Percentiles rank a stretch among this genome's conserved stretches.
These are phyloP conservation scores for Cerceris rybyensis DNA, from an alignment of 2,888 invertebrate genomes.

Conservation along the genomic window DNA sequence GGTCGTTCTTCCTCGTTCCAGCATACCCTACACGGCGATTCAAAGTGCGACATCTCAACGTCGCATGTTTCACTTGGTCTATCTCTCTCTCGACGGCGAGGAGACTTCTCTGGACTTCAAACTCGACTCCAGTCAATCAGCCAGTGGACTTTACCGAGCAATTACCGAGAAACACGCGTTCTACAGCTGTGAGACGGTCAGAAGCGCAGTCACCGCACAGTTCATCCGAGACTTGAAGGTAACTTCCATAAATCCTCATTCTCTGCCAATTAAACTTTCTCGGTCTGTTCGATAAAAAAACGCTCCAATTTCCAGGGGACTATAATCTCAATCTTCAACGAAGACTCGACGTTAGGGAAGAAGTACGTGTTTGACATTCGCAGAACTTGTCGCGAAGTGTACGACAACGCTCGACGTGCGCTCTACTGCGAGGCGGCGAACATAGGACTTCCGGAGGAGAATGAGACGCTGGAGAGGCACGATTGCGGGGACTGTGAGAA, in stretches of 20 bases:
- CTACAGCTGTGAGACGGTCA: slow-evolving; percentile 95
- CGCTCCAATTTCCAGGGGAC: slow-evolving; percentile 85
- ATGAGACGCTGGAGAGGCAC: slow-evolving; percentile 74
- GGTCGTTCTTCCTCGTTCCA: slow-evolving; percentile 71
- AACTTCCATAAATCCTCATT: slow-evolving; percentile 26
- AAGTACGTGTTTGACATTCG: slow-evolving; percentile 96
- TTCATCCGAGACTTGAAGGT: slow-evolving; percentile 94
- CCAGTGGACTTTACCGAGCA: slow-evolving; percentile 91
- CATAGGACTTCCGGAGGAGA: slow-evolving; percentile 76
- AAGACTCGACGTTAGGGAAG: slow-evolving; percentile 92
- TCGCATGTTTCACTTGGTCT: slow-evolving; percentile 89
- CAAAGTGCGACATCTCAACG: slow-evolving; percentile 90
- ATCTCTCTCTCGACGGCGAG: slow-evolving; percentile 87
- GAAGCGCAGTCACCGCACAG: slow-evolving; percentile 93
- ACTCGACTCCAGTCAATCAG: slow-evolving; percentile 90
- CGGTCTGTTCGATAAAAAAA: neutral
- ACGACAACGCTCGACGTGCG: slow-evolving; percentile 92
- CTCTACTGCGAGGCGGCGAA: slow-evolving; percentile 83
- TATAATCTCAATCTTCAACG: slow-evolving; percentile 95
- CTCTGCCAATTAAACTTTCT: no score
- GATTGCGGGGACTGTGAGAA: slow-evolving; percentile 78
- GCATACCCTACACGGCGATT: slow-evolving; percentile 92
- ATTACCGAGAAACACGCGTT: slow-evolving; percentile 96
- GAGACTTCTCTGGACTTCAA: slow-evolving; percentile 89
- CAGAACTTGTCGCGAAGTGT: slow-evolving; percentile 93